Percentiles rank a stretch among this genome's conserved stretches.
phyloP scores from a whole-genome alignment of 1,140 invertebrate species.

The Aphelenchoides fujianensis region DNA sequence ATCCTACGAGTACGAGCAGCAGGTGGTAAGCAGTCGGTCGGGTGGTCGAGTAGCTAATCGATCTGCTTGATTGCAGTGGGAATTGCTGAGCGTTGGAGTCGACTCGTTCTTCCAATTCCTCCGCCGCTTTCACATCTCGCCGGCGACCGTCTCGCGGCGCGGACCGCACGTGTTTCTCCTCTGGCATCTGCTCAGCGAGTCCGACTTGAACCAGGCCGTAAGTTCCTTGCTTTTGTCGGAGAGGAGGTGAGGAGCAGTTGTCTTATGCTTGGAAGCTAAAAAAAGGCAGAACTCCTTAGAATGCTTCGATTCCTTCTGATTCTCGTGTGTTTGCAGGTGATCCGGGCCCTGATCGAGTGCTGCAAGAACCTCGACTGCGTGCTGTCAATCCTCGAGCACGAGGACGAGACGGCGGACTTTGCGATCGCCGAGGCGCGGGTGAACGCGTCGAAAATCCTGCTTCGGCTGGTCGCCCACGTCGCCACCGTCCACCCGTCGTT shows the following conservation, averaged over 20 bases:
- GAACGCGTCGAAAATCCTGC: neutral
- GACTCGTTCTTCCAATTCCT: constrained; percentile 17
- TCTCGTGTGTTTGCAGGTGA: neutral
- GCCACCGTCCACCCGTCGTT: neutral
- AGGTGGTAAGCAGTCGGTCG: too few relatives aligned
- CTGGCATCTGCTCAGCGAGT: constrained; percentile 5
- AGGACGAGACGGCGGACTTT: neutral
- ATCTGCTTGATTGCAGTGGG: constrained; percentile 15
- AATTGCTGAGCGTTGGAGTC: constrained; percentile 3
- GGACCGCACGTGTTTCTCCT: constrained; percentile 13
- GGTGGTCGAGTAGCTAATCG: too few relatives aligned
- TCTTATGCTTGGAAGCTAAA: too few relatives aligned
- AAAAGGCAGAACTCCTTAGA: too few relatives aligned
- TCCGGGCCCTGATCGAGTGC: constrained; percentile 11
- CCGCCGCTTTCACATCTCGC: constrained; percentile 18
- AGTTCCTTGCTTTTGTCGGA: too few relatives aligned
- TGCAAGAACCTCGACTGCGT: neutral
- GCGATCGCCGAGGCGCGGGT: neutral
- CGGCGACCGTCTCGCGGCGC: neutral
- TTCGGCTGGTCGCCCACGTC: constrained; percentile 4
- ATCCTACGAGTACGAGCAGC: neutral
- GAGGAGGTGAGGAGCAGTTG: too few relatives aligned
- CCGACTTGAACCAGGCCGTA: constrained; percentile 16
- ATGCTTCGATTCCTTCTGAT: neutral
- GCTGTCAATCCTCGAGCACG: neutral